Percentiles rank a stretch among this genome's conserved stretches.
phyloP scores from a whole-genome alignment of 2,113 vertebrate genomes.

The Thinocorus orbignyianus region DNA sequence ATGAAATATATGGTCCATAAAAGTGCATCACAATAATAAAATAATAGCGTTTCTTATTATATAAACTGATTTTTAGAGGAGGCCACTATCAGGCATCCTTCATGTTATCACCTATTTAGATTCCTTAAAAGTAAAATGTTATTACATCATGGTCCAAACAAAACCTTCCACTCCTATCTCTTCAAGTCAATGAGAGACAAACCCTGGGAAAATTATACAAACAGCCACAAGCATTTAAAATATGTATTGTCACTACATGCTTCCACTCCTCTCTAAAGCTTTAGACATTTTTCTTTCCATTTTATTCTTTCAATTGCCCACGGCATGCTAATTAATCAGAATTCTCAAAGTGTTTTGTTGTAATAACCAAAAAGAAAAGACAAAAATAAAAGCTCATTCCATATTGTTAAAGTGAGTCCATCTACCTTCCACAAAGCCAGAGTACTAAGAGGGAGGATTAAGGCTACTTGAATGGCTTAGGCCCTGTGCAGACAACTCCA shows the following conservation, averaged over 20 bases:
- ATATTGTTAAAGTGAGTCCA: slow-evolving; percentile 62
- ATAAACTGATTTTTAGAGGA: slow-evolving; percentile 1
- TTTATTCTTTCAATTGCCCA: slow-evolving; percentile 71
- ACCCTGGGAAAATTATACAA: slow-evolving; percentile 77
- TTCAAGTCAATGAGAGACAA: slow-evolving; percentile 45
- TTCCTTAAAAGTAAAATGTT: slow-evolving; percentile 42
- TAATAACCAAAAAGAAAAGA: slow-evolving; percentile 37
- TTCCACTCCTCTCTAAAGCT: slow-evolving; percentile 49
- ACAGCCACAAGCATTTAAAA: slow-evolving; percentile 72
- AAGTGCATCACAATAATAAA: background rate
- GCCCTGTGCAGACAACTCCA: slow-evolving; percentile 32
- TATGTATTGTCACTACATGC: slow-evolving; percentile 53
- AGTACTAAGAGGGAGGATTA: slow-evolving; percentile 72
- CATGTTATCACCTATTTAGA: background rate
- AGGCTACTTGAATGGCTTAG: slow-evolving; percentile 62
- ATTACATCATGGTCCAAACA: slow-evolving; percentile 27
- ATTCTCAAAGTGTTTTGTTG: slow-evolving; percentile 73
- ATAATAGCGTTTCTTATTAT: background rate
- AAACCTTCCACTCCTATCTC: slow-evolving; percentile 30
- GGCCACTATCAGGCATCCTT: slow-evolving; percentile 6
- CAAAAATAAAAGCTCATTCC: slow-evolving; percentile 27
- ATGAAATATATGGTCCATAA: background rate
- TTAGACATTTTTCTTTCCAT: slow-evolving; percentile 66
- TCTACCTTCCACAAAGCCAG: slow-evolving; percentile 58
- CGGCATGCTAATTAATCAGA: slow-evolving; percentile 74